A percentile compares a stretch with the other conserved stretches of the same genome.
Evolutionary conservation across 1,140 invertebrate species (phyloP).

Genomic region (Magallana gigas): DNA sequence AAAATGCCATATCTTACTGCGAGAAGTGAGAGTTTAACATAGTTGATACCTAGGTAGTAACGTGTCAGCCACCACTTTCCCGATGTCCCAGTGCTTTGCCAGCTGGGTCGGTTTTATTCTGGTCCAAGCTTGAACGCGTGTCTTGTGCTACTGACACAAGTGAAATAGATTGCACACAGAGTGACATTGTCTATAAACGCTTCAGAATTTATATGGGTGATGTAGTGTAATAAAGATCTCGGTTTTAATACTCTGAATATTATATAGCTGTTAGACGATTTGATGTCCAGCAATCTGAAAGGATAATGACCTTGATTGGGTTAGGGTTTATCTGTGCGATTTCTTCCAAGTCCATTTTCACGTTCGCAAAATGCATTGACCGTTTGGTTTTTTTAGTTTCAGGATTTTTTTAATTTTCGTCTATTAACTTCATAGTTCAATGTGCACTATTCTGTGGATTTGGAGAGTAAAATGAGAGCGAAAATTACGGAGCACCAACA

Average conservation of each 20-base stretch:
- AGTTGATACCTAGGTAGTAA: slow-evolving; percentile 4
- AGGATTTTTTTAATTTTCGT: too few species aligned
- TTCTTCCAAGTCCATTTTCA: too few species aligned
- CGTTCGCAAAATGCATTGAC: too few species aligned
- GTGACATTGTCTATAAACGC: slow-evolving; percentile 7
- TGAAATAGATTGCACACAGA: background rate
- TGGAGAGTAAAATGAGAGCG: too few species aligned
- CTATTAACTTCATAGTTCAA: too few species aligned
- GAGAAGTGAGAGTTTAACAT: slow-evolving; percentile 22
- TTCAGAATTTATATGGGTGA: slow-evolving; percentile 25
- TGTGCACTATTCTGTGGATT: too few species aligned
- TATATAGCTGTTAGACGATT: background rate
- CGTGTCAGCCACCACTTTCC: background rate
- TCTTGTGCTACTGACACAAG: background rate
- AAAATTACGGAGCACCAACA: too few species aligned
- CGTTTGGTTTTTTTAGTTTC: too few species aligned
- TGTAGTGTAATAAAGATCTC: background rate
- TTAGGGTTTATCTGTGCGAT: too few species aligned
- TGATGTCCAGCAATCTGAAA: background rate
- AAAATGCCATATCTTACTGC: slow-evolving; percentile 1
- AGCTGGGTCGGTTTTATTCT: background rate
- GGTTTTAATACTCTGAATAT: background rate
- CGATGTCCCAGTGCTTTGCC: background rate
- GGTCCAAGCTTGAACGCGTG: background rate
- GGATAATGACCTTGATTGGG: slow-evolving; percentile 12